A percentile compares a stretch with the other conserved stretches of the same genome.
These are phyloP conservation scores for Nasonovia ribisnigri DNA, from an alignment of 2,888 invertebrate genomes.

Conservation along the genomic window DNA sequence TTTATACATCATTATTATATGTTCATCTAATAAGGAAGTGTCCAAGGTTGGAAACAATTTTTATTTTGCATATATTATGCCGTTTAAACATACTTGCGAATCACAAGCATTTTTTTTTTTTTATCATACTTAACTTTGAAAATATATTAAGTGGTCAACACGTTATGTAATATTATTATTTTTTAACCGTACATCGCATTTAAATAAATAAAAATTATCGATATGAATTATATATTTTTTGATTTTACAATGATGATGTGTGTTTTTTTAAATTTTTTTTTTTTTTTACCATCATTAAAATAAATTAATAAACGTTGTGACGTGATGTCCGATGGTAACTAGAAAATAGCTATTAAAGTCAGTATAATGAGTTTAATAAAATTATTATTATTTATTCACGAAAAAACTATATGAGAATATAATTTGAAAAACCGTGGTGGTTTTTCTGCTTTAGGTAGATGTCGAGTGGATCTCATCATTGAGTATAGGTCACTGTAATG, in stretches of 20 bases:
- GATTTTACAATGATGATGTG: too few relatives aligned
- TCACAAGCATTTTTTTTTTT: background rate
- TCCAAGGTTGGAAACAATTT: constrained; percentile 43
- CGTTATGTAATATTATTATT: background rate
- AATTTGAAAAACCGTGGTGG: background rate
- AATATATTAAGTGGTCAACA: background rate
- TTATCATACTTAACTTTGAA: background rate
- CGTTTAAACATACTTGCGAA: background rate
- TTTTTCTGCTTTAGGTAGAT: background rate
- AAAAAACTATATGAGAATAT: background rate
- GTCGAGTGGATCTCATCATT: background rate
- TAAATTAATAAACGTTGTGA: too few relatives aligned
- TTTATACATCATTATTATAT: background rate
- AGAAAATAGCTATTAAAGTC: background rate
- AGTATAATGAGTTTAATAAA: background rate
- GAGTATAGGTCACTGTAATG: background rate
- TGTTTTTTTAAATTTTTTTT: background rate
- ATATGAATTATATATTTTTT: background rate
- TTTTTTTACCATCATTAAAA: background rate
- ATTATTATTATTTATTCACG: background rate
- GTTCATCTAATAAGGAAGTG: constrained; percentile 30
- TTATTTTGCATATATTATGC: constrained; percentile 8
- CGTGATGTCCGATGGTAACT: too few relatives aligned
- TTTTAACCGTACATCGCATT: background rate
- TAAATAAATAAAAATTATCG: background rate